Evolutionary conservation across 35 echinoderm and acorn worm genomes (phyloP).

Genomic region (Ptychodera flava): DNA sequence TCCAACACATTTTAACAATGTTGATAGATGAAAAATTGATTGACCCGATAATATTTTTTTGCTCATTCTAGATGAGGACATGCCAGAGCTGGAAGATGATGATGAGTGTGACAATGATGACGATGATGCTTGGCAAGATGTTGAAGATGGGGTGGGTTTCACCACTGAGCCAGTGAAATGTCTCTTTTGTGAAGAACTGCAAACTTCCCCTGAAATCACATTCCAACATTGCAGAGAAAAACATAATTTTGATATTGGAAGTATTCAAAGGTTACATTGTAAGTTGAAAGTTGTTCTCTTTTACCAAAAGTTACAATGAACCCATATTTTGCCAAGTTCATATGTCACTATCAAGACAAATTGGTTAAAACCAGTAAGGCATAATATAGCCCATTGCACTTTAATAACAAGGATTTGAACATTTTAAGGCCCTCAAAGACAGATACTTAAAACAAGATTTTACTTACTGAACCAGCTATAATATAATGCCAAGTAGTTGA

Average conservation of each 20-base stretch:
- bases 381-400: too few species aligned
- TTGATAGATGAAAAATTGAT: too few species aligned
- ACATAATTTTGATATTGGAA: slow-evolving; percentile 39
- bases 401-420: background rate
- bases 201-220: slow-evolving; percentile 14
- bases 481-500: too few species aligned
- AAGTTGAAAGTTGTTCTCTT: slow-evolving; percentile 1
- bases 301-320: background rate
- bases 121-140: slow-evolving; percentile 50
- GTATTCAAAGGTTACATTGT: slow-evolving; percentile 36
- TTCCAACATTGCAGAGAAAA: slow-evolving; percentile 25
- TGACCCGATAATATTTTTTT: too few species aligned
- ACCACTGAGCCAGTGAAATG: slow-evolving; percentile 9
- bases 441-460: background rate
- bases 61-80: background rate
- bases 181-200: slow-evolving; percentile 46
- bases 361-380: too few species aligned
- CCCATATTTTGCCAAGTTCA: background rate
- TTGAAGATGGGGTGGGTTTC: slow-evolving; percentile 24
- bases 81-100: slow-evolving; percentile 33
- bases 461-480: background rate
- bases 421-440: too few species aligned
- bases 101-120: slow-evolving; percentile 35
- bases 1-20: too few species aligned
- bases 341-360: too few species aligned